These are phyloP conservation scores for Rhabdornis inornatus DNA, from an alignment of 2,113 vertebrate genomes.

Conservation along the genomic window DNA sequence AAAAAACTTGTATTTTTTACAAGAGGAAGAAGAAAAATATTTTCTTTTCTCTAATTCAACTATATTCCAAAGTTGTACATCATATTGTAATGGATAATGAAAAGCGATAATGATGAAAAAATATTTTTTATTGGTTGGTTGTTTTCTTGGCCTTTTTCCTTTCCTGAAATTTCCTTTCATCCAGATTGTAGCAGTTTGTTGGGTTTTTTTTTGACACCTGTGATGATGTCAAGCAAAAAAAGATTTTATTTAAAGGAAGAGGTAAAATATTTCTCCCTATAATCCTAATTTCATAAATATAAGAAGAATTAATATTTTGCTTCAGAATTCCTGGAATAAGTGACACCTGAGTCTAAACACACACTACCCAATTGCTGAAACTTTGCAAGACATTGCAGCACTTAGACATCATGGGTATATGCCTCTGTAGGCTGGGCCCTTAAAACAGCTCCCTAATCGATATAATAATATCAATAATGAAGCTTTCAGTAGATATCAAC, in stretches of 20 bases:
- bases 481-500: conserved; percentile 55
- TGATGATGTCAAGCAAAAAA: neutral
- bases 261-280: rapidly evolving
- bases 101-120: neutral
- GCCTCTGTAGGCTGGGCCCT: neutral
- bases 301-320: neutral
- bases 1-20: neutral
- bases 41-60: neutral
- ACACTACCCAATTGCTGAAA: neutral
- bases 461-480: conserved; percentile 62
- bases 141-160: neutral
- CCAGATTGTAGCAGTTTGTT: rapidly evolving
- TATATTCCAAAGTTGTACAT: neutral
- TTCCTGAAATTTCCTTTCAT: neutral
- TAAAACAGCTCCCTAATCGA: conserved; percentile 28
- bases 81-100: neutral
- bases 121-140: neutral
- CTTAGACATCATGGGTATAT: neutral
- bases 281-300: neutral
- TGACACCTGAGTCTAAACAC: neutral
- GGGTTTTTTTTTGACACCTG: neutral
- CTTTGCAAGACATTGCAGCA: neutral
- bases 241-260: neutral
- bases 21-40: neutral
- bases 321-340: neutral